Percentiles rank a stretch among this genome's conserved stretches.
Evolutionary conservation across 2,888 invertebrate species (phyloP).

Genomic region (Cyclophora punctaria): DNA sequence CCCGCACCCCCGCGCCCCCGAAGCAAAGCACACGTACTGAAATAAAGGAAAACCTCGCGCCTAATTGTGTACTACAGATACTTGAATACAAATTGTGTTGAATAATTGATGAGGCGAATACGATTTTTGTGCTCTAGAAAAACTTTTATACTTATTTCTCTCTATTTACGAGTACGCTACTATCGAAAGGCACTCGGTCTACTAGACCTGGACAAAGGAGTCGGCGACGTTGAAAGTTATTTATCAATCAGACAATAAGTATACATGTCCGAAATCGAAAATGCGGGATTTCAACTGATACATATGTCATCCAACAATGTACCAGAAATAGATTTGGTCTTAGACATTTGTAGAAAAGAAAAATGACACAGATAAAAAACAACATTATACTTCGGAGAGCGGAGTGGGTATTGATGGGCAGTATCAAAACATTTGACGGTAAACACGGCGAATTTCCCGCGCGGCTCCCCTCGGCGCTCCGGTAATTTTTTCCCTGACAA

Average conservation of each 20-base stretch:
- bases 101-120: constrained; percentile 32
- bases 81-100: constrained; percentile 35
- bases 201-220: too few relatives aligned
- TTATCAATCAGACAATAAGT: neutral
- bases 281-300: too few relatives aligned
- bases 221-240: neutral
- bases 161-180: constrained; percentile 1
- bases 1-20: constrained; percentile 32
- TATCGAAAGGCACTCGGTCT: too few relatives aligned
- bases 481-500: constrained; percentile 8
- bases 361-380: too few relatives aligned
- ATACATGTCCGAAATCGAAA: too few relatives aligned
- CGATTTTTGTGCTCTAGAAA: too few relatives aligned
- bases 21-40: constrained; percentile 54
- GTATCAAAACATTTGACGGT: constrained; percentile 3
- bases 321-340: neutral
- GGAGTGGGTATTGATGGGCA: too few relatives aligned
- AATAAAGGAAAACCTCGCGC: constrained; percentile 53
- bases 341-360: too few relatives aligned
- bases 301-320: neutral
- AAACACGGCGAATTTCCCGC: constrained; percentile 7
- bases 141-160: constrained; percentile 10
- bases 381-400: neutral
- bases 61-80: constrained; percentile 49
- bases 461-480: constrained; percentile 1